Evolutionary conservation across 2,888 invertebrate species (phyloP), one percentile per base, ranked within the genome.

Genomic region (Drosophila melanocephala): DNA sequence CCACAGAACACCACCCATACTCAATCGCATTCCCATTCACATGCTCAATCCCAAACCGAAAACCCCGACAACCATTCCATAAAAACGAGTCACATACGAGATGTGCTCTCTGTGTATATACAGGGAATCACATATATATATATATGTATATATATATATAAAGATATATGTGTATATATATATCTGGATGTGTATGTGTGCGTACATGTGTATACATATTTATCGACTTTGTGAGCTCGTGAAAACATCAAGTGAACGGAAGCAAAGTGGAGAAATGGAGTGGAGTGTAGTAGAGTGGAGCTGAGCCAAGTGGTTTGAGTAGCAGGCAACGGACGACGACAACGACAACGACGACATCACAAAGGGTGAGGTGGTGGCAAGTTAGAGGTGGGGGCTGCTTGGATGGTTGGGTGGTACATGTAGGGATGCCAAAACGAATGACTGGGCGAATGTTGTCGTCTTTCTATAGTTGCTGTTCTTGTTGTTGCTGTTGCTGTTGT

Each of bases 181-280:
- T 52, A 9, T 65, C 35, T 55, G 50, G 56, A 32, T 50, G 51
- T 60, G 51, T 35, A 62, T 59, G 52, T 75, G 50, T 61, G 65
- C 32, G 64, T 80, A 73, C 69, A 82, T 84, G 75, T 85, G 75
- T 73, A 81, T 89, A 86, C 84, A 88, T 90, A 86, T 90, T 86
- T 86, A 90, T 86, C 90, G 86, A 90, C 90, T 87, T 86, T 90
- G 86, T 83, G 90, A 90, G 86, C 90, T 90, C 86, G 84, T 75
- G 84, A 86, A 90, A 88, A 87, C 86, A 86, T 86, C 90, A 88
- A 88, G 84, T 88, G 90, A 86, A 90, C 86, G 86, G 87, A 86
- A 85, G 89, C 85, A 72, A 77, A 64, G 79, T 71, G 80, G 59
- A 67, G 77, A 58, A 56, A 65, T 52, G 53, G 47, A 52, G 65